Conservation (phyloP, 2,888 invertebrate species). For the Lomographa bimaculata region DNA sequence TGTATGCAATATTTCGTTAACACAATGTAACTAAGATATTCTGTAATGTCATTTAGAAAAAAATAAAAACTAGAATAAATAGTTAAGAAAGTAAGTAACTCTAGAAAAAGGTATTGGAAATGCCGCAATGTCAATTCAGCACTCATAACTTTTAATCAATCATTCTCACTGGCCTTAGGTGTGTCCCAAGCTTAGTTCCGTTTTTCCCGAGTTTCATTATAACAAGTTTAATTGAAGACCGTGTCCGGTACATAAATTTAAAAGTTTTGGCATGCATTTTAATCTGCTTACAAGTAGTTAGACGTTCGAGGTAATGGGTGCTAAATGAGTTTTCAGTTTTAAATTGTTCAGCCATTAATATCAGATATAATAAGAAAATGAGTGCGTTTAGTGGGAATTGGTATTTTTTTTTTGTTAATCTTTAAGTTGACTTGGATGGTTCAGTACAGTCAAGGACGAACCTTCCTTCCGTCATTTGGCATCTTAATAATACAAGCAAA, state of each 20-base stretch:
- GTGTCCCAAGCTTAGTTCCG: constrained; percentile 38
- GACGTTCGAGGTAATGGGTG: constrained; percentile 34
- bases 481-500: too few species aligned
- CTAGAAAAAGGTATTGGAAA: too few species aligned
- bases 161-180: not conserved
- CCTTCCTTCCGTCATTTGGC: too few species aligned
- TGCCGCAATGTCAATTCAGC: too few species aligned
- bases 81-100: too few species aligned
- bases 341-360: constrained; percentile 52
- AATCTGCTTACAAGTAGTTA: constrained; percentile 72
- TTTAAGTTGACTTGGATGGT: too few species aligned
- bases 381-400: constrained; percentile 3
- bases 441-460: not conserved
- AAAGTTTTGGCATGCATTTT: constrained; percentile 78
- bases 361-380: constrained; percentile 5
- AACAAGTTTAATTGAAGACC: constrained; percentile 80
- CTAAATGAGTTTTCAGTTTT: constrained; percentile 65
- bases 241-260: constrained; percentile 76
- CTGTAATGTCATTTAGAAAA: too few species aligned
- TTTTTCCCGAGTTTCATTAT: constrained; percentile 76
- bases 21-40: too few species aligned
- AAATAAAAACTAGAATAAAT: too few species aligned
- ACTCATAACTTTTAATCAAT: too few species aligned
- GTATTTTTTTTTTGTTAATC: not conserved
- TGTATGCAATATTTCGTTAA: too few species aligned